These are phyloP conservation scores for Psilopsiagon aurifrons DNA, from an alignment of 2,113 vertebrate genomes.

Conservation along the genomic window DNA sequence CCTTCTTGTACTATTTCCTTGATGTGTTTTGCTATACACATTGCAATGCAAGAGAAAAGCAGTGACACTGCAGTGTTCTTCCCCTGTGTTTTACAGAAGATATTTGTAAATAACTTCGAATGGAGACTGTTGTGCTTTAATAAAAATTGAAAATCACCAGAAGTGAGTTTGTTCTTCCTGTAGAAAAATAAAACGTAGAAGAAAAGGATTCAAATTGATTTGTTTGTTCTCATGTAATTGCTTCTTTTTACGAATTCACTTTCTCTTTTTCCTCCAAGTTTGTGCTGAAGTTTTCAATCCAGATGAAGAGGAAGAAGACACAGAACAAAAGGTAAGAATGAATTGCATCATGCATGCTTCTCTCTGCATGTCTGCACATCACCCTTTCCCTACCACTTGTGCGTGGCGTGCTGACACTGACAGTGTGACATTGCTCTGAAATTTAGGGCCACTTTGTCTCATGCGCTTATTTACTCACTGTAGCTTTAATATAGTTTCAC, in stretches of 20 bases:
- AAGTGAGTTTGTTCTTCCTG: not conserved
- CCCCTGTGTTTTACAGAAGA: not conserved
- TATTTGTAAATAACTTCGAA: not conserved
- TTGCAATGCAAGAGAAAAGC: not conserved
- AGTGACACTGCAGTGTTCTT: not conserved
- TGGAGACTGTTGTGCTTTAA: not conserved
- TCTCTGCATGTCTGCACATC: not conserved
- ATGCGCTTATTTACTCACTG: not conserved
- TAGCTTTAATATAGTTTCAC: not conserved
- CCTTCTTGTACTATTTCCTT: not conserved
- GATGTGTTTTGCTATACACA: not conserved
- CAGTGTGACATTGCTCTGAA: not conserved
- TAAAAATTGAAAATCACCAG: not conserved
- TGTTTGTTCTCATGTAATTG: not conserved
- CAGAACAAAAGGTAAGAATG: conserved; percentile 88
- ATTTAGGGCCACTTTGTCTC: not conserved
- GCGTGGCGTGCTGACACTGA: not conserved
- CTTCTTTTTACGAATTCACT: not conserved
- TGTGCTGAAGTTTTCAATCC: conserved; percentile 97
- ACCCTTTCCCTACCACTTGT: not conserved
- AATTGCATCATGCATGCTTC: not conserved
- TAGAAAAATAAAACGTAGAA: not conserved
- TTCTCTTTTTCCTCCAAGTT: conserved; percentile 75
- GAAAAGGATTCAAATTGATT: not conserved
- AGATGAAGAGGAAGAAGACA: conserved; percentile 96